A percentile compares a stretch with the other conserved stretches of the same genome.
These are phyloP conservation scores for Bombus superbus DNA, from an alignment of 1,140 invertebrate genomes.

Conservation along the genomic window DNA sequence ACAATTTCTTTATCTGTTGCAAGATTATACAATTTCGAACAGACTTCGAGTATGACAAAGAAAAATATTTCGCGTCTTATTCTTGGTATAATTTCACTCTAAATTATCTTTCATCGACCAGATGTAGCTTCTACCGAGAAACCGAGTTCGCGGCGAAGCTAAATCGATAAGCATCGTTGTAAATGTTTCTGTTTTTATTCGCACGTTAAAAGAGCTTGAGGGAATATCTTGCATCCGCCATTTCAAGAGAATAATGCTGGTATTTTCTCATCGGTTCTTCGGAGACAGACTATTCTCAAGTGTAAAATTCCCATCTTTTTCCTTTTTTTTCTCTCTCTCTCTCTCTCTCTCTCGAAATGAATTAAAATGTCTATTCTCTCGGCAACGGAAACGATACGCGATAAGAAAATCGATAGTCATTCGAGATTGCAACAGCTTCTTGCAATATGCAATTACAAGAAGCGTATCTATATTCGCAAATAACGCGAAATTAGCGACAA, in stretches of 20 bases:
- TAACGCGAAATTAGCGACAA: no score
- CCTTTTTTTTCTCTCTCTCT: neutral
- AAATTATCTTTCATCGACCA: neutral
- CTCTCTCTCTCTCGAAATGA: neutral
- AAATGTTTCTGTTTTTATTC: conserved; percentile 44
- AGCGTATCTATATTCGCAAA: no score
- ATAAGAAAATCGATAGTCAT: neutral
- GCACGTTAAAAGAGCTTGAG: conserved; percentile 19
- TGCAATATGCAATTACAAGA: no score
- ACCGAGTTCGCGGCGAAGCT: neutral
- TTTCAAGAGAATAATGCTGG: conserved; percentile 39
- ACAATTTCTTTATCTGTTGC: no score
- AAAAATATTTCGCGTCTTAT: neutral
- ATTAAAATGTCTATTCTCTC: conserved; percentile 33
- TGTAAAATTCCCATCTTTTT: conserved; percentile 1
- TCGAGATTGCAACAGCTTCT: no score
- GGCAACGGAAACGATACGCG: no score
- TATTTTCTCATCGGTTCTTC: conserved; percentile 53
- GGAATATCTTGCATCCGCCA: conserved; percentile 36
- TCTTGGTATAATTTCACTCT: neutral
- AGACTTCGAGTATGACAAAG: neutral
- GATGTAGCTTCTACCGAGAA: neutral
- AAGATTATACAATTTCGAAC: no score
- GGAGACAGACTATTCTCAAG: neutral
- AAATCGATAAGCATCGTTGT: neutral